Base-by-base conservation (phyloP, 2,888 invertebrate genomes). In the Trachelus stipa region DNA sequence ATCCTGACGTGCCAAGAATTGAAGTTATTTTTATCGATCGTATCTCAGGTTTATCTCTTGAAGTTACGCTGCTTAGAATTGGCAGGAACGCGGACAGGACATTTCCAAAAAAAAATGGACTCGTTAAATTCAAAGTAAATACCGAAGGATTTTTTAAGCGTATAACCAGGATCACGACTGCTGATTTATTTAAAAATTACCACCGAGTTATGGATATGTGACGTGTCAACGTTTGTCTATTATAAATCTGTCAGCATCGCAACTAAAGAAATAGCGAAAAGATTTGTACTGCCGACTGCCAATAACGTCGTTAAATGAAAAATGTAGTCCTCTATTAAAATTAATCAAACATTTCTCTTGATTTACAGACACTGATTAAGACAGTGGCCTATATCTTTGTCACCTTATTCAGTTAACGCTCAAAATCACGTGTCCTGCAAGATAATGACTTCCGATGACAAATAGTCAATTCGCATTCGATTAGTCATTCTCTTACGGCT, bases 21-120 rank as follows among this genome's bases (percentile, higher is more conserved):
- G 40, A 77, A 77, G 71, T 75, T 77, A 77, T 77, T 77, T 77
- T 77, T 75, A 77, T 73, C 77, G 56, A 56, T 56, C 15, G 23
- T 56, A 56, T 56, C 15, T 9, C 15, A 56, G 56, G 23, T 1
- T 56, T 23, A 56, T 56, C 23, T 56, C 23, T 9, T 9, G 9
- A 15, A 56, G 56, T 56, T 23, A 56, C 56, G 56, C 23, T 56
- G 23, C 56, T 56, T 56, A 23, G 23, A 23, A 56, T 23, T 23
- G 23, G 6, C 56, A 56, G 56, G 23, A 56, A 56, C 15, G 56
- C 6, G 56, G 9, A 56, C 9, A 56, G 56, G 23, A 23, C 4
- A 56, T 9, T 15, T 56, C 4, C 2, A 23, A 56, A 9, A 37
- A 37, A 56, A 40, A 40, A 40, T 40, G 4, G 12, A 40, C 15